Conservation (phyloP, 2,888 invertebrate genomes). For the Zele albiditarsus region DNA sequence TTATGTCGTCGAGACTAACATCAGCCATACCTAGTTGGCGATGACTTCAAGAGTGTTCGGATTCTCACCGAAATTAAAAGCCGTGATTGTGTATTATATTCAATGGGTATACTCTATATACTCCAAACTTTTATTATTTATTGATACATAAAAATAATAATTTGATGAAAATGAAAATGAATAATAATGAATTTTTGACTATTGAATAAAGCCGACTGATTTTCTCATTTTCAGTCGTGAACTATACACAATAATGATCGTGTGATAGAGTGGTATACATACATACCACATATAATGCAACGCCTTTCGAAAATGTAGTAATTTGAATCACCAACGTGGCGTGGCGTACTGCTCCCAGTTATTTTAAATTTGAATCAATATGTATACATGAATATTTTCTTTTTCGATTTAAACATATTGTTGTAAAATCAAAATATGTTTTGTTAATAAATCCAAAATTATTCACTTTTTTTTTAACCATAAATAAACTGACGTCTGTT, state of each 20-base stretch:
- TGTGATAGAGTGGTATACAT: too few relatives aligned
- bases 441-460: too few relatives aligned
- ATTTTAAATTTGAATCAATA: too few relatives aligned
- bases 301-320: too few relatives aligned
- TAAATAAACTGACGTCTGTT: too few relatives aligned
- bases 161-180: neutral
- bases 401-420: too few relatives aligned
- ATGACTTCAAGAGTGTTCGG: neutral
- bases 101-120: neutral
- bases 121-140: neutral
- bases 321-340: too few relatives aligned
- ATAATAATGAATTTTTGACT: neutral
- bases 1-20: slow-evolving; percentile 72
- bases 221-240: neutral
- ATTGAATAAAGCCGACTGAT: neutral
- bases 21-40: slow-evolving; percentile 59
- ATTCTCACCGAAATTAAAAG: neutral
- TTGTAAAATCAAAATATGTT: too few relatives aligned
- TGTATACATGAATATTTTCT: too few relatives aligned
- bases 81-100: neutral
- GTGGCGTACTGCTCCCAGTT: too few relatives aligned
- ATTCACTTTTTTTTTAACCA: too few relatives aligned
- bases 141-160: neutral
- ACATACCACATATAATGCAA: too few relatives aligned
- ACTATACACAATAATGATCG: neutral